A percentile compares a stretch with the other conserved stretches of the same genome.
phyloP scores from a whole-genome alignment of 2,888 invertebrate species.

The Leucania comma region DNA sequence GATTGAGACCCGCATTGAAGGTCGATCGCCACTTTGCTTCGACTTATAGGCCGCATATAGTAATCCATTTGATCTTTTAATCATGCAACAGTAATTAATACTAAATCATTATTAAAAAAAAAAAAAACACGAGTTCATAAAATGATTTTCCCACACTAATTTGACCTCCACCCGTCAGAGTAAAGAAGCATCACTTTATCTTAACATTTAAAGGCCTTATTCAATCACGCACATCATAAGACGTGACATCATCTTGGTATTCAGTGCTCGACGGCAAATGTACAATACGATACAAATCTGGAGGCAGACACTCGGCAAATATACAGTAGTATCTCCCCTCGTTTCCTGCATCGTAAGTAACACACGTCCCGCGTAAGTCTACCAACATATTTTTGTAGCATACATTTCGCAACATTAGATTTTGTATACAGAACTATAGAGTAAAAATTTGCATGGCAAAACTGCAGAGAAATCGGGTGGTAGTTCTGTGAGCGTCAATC shows the following conservation, averaged over 20 bases:
- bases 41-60: too few species aligned
- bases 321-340: slow-evolving; percentile 84
- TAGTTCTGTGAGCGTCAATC: slow-evolving; percentile 80
- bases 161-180: slow-evolving; percentile 60
- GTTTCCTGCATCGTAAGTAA: slow-evolving; percentile 86
- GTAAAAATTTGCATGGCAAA: slow-evolving; percentile 74
- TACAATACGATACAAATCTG: slow-evolving; percentile 84
- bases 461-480: slow-evolving; percentile 69
- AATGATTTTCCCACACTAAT: slow-evolving; percentile 23
- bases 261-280: slow-evolving; percentile 75
- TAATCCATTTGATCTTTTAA: slow-evolving; percentile 19
- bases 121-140: not conserved
- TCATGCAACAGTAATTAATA: slow-evolving; percentile 9
- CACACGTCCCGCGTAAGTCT: slow-evolving; percentile 80
- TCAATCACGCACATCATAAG: slow-evolving; percentile 76
- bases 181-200: slow-evolving; percentile 58
- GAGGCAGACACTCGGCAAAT: slow-evolving; percentile 79
- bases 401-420: slow-evolving; percentile 52
- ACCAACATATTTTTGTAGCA: slow-evolving; percentile 71
- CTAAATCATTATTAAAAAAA: not conserved
- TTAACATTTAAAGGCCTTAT: slow-evolving; percentile 67
- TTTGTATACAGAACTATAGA: slow-evolving; percentile 71
- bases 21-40: too few species aligned
- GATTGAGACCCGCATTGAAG: too few species aligned
- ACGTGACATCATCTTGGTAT: slow-evolving; percentile 77